phyloP scores from a whole-genome alignment of 2,888 invertebrate species.

The Sminthurides aquaticus region DNA sequence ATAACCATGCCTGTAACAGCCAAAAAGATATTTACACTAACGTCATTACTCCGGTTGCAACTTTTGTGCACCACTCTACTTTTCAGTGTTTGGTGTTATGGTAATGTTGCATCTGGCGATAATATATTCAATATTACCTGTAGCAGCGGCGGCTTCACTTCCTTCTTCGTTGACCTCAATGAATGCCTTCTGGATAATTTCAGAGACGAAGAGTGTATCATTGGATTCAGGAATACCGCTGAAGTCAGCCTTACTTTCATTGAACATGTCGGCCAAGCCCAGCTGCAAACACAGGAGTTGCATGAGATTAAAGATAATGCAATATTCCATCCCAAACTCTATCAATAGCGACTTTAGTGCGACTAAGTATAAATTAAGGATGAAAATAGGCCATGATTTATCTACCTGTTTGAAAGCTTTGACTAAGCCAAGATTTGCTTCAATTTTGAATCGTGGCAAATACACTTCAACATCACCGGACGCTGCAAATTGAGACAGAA shows the following conservation, averaged over 20 bases:
- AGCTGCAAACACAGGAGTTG: constrained; percentile 54
- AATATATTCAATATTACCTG: no score
- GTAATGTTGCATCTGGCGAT: no score
- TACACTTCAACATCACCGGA: constrained; percentile 46
- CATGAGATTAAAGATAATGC: neutral
- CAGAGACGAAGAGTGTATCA: constrained; percentile 55
- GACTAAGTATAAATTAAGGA: neutral
- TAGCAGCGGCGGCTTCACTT: constrained; percentile 77
- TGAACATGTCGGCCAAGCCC: constrained; percentile 63
- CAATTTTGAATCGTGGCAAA: constrained; percentile 57
- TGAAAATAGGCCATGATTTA: no score
- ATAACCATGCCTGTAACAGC: constrained; percentile 23
- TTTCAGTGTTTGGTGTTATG: no score
- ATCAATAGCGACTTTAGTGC: neutral
- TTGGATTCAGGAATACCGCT: constrained; percentile 54
- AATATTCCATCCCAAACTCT: neutral
- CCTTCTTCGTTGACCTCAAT: constrained; percentile 83
- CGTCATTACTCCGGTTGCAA: no score
- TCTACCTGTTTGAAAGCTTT: constrained; percentile 56
- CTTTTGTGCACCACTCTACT: no score
- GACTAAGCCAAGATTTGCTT: constrained; percentile 59
- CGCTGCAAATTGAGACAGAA: constrained; percentile 49
- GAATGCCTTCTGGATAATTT: constrained; percentile 74
- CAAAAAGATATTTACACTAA: neutral
- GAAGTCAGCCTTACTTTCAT: constrained; percentile 54